Evolutionary conservation across 2,888 invertebrate genomes (phyloP), one percentile per base, ranked within the genome.

Genomic region (Torymus texanus): DNA sequence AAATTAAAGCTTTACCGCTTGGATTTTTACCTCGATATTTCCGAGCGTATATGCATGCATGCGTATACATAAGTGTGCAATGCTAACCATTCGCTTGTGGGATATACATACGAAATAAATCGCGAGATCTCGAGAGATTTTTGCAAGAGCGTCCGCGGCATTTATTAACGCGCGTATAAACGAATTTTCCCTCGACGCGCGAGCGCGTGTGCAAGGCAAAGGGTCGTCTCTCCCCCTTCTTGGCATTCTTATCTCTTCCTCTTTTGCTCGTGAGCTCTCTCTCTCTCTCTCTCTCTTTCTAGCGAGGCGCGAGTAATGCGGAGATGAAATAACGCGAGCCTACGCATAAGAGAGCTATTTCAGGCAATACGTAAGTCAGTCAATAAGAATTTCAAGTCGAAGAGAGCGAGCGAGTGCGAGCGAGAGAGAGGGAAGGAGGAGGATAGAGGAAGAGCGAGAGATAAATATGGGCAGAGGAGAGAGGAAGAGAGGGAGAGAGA

Each of bases 351-450:
- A 72, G 67, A 74, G 80, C 77, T 80, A 81, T 81, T 81, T 81
- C 75, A 81, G 72, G 81, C 78, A 78, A 81, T 81, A 78, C 71
- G 74, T 81, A 81, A 81, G 81, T 81, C 81, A 81, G 81, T 78
- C 81, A 81, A 81, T 81, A 81, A 81, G 81, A 81, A 81, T 81
- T 81, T 81, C 61, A 81, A 29, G 73, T 62, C 67, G 71, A 61
- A 66, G 51, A 3, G 75, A 59, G 75, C 29, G 63, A 11, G 53
- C 14, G 55, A 16, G 29, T 13, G 53, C 29, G 51, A 5, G 58
- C 12, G 41, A 21, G 68, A 21, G 61, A 50, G 56, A 55, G 58
- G 53, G 51, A 5, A 24, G 11, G 41, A 21, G 68, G 21, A 61
- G 50, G 56, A 55, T 58, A n/a, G 53, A 55, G 65, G 61, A 24